Evolutionary conservation across 2,888 invertebrate genomes (phyloP), one percentile per base, ranked within the genome.

Genomic region (Dicranocentrus wangi): DNA sequence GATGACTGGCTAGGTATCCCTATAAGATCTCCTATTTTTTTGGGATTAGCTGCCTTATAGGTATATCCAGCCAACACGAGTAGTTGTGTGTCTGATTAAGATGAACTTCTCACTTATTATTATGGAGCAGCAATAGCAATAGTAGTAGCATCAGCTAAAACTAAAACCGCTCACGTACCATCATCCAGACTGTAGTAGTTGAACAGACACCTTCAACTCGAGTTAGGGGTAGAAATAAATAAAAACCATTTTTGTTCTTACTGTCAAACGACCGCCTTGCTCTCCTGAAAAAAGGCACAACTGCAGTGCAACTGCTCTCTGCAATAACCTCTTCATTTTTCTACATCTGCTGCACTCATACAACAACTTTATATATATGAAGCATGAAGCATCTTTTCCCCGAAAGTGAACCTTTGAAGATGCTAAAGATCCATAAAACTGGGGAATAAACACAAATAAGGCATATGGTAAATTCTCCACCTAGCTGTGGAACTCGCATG

Each of bases 221-320:
- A n/a, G n/a, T n/a, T 32, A 7, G 10, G 32, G 32, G 32, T 32
- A 51, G 32, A 51, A 69, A 53, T 28, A 32, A 65, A 68, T 70
- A 58, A 70, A 66, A 66, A 66, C 27, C 32, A 28, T 69, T 39
- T 70, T 70, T 58, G 70, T 70, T n/a, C n/a, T n/a, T 58, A 17
- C 43, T 32, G 42, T 32, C 63, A 63, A 61, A 72, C 72, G 32
- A 42, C 66, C 39, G 47, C 58, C 42, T 47, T 71, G 7, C 69
- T 43, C n/a, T n/a, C n/a, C 32, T 32, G n/a, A 32, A 69, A 15
- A 47, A 69, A 53, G 27, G 65, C 28, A 75, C 65, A 66, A 75
- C 75, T 75, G 66, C 75, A 65, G 19, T 73, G 28, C 72, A 61
- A 51, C 72, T 61, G 72, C 63, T 71, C 17, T 47, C n/a, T n/a